Conservation (phyloP, 2,113 vertebrate genomes). For the Mormyrus lacerda region DNA sequence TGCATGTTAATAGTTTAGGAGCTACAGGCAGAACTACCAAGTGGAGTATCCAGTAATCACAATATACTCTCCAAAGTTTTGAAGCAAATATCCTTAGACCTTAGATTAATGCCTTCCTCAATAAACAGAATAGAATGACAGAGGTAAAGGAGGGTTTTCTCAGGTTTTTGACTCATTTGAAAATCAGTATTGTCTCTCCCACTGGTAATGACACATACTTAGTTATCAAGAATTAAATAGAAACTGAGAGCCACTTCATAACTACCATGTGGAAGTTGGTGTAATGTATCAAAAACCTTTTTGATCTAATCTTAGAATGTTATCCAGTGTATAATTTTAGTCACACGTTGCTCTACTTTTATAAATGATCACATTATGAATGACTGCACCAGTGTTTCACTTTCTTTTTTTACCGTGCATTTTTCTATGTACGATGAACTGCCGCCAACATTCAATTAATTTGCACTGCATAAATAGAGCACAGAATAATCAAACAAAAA, state of each 20-base stretch:
- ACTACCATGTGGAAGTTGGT: not conserved
- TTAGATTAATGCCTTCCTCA: not conserved
- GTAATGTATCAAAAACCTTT: not conserved
- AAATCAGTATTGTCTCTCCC: not conserved
- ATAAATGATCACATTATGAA: not conserved
- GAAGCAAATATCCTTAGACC: not conserved
- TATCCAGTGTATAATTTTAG: not conserved
- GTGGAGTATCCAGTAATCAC: not conserved
- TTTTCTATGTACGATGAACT: not conserved
- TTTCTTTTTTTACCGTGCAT: not conserved
- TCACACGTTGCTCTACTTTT: not conserved
- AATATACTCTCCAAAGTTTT: not conserved
- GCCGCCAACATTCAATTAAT: not conserved
- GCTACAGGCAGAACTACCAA: not conserved
- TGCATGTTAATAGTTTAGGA: not conserved
- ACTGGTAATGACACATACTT: not conserved
- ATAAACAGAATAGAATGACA: not conserved
- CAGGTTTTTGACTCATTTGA: not conserved
- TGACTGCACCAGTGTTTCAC: not conserved
- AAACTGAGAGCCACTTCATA: not conserved
- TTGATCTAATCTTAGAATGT: conserved; percentile 1
- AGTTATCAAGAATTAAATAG: not conserved
- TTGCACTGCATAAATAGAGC: not conserved
- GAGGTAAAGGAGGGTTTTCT: not conserved
- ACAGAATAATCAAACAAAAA: not conserved